These are phyloP conservation scores for Steinernema khuongi DNA, from an alignment of 1,140 invertebrate species.

Conservation along the genomic window DNA sequence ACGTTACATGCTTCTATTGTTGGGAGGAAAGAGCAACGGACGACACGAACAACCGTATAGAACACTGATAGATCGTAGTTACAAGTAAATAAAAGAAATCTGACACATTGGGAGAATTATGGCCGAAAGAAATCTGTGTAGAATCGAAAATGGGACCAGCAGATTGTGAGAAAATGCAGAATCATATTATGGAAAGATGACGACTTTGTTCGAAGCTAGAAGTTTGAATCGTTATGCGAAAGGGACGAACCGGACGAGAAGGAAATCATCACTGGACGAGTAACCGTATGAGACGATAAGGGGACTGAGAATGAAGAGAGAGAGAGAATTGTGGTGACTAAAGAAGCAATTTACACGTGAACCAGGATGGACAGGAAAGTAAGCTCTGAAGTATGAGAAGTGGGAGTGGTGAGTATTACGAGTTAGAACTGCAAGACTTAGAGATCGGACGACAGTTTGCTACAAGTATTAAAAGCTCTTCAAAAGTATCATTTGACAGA, in stretches of 20 bases:
- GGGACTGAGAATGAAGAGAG: neutral
- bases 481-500: too few relatives aligned
- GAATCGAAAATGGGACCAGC: constrained; percentile 13
- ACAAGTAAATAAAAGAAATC: neutral
- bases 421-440: neutral
- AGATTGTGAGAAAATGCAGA: constrained; percentile 6
- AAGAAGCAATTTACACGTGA: neutral
- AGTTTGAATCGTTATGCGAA: neutral
- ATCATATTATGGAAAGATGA: neutral
- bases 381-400: constrained; percentile 3
- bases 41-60: neutral
- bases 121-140: neutral
- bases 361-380: neutral
- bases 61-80: neutral
- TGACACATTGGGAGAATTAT: constrained; percentile 1
- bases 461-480: too few relatives aligned
- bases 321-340: neutral
- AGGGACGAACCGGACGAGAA: constrained; percentile 15
- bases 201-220: neutral
- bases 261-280: neutral
- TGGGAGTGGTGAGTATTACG: neutral
- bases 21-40: neutral
- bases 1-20: neutral
- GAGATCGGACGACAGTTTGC: neutral
- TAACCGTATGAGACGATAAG: constrained; percentile 12